These are phyloP conservation scores for Ptilodon capucinus DNA, from an alignment of 2,888 invertebrate genomes.

Conservation along the genomic window DNA sequence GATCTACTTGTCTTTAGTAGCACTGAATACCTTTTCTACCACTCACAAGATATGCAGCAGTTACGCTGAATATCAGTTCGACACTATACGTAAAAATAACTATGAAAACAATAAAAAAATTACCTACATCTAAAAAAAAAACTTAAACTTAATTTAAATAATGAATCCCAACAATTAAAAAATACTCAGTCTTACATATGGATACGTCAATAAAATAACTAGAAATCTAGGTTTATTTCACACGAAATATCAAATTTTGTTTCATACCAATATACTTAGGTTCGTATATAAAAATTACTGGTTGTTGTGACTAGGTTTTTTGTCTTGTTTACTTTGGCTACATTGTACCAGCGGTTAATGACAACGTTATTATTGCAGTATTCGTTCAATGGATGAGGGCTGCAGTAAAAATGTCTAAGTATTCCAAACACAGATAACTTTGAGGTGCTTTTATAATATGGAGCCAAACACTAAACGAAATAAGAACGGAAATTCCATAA, in stretches of 20 bases:
- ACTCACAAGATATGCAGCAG: too few relatives aligned
- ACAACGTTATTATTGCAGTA: not conserved
- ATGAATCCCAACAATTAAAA: slow-evolving; percentile 31
- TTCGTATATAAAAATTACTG: slow-evolving; percentile 18
- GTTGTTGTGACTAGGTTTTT: slow-evolving; percentile 40
- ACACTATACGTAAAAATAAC: slow-evolving; percentile 3
- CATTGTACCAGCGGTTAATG: slow-evolving; percentile 4
- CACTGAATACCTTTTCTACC: too few relatives aligned
- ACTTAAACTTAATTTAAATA: slow-evolving; percentile 21
- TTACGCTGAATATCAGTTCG: too few relatives aligned
- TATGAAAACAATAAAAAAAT: slow-evolving; percentile 10
- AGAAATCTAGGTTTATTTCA: slow-evolving; percentile 17
- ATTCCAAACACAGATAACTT: not conserved
- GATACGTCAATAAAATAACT: slow-evolving; percentile 29
- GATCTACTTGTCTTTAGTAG: too few relatives aligned
- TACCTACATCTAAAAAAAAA: slow-evolving; percentile 24
- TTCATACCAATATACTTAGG: slow-evolving; percentile 12
- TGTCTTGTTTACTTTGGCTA: slow-evolving; percentile 24
- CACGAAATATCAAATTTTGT: slow-evolving; percentile 22
- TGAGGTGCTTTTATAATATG: not conserved
- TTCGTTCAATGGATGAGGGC: not conserved
- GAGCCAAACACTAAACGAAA: too few relatives aligned
- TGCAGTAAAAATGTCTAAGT: not conserved
- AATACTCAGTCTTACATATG: slow-evolving; percentile 48
- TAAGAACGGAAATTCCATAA: too few relatives aligned